Evolutionary conservation across 2,797 vertebrate genomes (phyloP), one percentile per base, ranked within the genome.

Genomic region (Mastacembelus armatus): DNA sequence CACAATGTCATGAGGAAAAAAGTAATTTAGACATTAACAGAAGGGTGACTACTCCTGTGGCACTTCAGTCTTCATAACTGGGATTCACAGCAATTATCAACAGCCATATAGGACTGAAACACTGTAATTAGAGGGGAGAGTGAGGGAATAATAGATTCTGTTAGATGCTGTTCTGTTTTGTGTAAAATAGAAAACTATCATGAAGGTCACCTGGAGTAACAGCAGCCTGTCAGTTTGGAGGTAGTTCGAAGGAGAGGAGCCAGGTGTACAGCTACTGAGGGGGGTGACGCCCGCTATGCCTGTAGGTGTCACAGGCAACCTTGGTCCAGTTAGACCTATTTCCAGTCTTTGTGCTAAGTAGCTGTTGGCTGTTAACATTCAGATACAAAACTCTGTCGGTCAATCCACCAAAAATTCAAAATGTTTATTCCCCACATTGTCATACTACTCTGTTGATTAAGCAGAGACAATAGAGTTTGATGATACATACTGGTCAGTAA

Each of bases 161-260:
- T 4, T 44, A 39, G 50, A 27, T 66, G 5, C n/a, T 29, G 35
- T 55, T 26, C 10, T 33, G 32, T 54, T 63, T 63, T 55, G 58
- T 47, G 50, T 44, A 48, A 71, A 80, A 63, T 63, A 74, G 35
- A 55, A 36, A 64, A 22, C 42, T 57, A 66, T 52, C 45, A 62
- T 60, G 45, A 40, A 62, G 18, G 47, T 71, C 52, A 36, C 59
- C 55, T 5, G 27, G 66, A 62, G 68, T 21, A 33, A 40, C 77
- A 58, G 43, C 32, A 24, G 38, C 58, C 74, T 81, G 80, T 68
- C 75, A 50, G 62, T 61, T 77, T 87, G 72, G 79, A 81, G 65
- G 52, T 10, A 65, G 72, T 80, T 85, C 73, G 82, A 80, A 86
- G 75, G 43, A 80, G 61, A 78, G 56, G 58, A 66, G 64, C 52